These are phyloP conservation scores for Cheiracanthium punctorium DNA, from an alignment of 2,888 invertebrate species.

Conservation along the genomic window DNA sequence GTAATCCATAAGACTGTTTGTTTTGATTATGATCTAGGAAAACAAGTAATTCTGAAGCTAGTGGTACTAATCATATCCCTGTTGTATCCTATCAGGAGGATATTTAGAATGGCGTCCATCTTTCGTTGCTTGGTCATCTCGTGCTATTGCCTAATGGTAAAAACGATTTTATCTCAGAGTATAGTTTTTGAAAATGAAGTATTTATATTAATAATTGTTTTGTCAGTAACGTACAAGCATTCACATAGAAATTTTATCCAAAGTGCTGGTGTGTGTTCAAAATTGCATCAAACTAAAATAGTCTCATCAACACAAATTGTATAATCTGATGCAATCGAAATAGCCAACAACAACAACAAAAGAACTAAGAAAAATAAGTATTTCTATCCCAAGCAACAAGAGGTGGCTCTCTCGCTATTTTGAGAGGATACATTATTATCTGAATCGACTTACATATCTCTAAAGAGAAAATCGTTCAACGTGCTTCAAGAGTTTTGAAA, in stretches of 20 bases:
- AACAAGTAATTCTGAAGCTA: conserved; percentile 19
- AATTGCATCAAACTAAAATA: no score
- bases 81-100: conserved; percentile 21
- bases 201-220: not conserved
- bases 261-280: not conserved
- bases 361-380: no score
- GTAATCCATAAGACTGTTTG: conserved; percentile 9
- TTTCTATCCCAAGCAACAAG: conserved; percentile 1
- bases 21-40: conserved; percentile 56
- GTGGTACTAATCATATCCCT: conserved; percentile 15
- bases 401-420: conserved; percentile 6
- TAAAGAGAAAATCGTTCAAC: no score
- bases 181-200: not conserved
- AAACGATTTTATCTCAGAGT: not conserved
- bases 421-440: no score
- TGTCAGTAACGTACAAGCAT: not conserved
- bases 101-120: conserved; percentile 28
- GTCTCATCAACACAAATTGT: no score
- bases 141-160: not conserved
- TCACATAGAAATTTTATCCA: not conserved
- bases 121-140: conserved; percentile 26
- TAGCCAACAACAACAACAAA: no score
- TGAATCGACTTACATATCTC: no score
- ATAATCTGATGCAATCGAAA: no score
- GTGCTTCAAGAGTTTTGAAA: no score